Evolutionary conservation across 2,797 vertebrate genomes (phyloP), one percentile per base, ranked within the genome.

Genomic region (Neomorphus geoffroyi): DNA sequence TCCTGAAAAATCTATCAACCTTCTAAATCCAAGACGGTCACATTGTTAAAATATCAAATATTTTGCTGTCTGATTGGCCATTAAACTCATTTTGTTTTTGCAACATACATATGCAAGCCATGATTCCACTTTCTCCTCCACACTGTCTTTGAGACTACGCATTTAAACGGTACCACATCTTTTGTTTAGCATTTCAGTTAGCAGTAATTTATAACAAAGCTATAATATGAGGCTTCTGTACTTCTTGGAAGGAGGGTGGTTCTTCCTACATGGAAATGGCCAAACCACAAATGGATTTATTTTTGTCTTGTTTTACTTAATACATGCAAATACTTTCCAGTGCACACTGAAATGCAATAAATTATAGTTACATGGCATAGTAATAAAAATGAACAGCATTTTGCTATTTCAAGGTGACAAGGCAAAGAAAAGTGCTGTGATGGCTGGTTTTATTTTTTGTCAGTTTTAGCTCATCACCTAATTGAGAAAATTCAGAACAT

Each of bases 141-240:
- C 30, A 26, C 37, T 48, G 3, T 62, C 28, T 90, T 73, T 77
- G 37, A 28, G 48, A 64, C 48, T 58, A 88, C 45, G 60, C 18
- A 33, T 62, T 78, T 88, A 48, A 48, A 69, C 30, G 64, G 61
- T 19, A 80, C 8, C 53, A 78, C 83, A 74, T n/a, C 72, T 82
- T 92, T 80, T 74, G 64, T 87, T 73, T 64, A 92, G 48, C 74
- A 91, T 88, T 91, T 95, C 78, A 91, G 61, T 70, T 84, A 74
- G 12, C 69, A 79, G 58, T 57, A 45, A 88, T 92, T 92, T 79
- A 69, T 41, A 88, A 88, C 7, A 43, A 54, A 80, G 19, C 33
- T 64, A 28, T n/a, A 72, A n/a, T 43, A 78, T 3, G 15, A 87
- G 50, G 30, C 18, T 87, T 50, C 41, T 69, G 51, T 74, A 46